A percentile compares a stretch with the other conserved stretches of the same genome.
These are phyloP conservation scores for Dinomys branickii DNA, from an alignment of 2,113 vertebrate species.

Conservation along the genomic window DNA sequence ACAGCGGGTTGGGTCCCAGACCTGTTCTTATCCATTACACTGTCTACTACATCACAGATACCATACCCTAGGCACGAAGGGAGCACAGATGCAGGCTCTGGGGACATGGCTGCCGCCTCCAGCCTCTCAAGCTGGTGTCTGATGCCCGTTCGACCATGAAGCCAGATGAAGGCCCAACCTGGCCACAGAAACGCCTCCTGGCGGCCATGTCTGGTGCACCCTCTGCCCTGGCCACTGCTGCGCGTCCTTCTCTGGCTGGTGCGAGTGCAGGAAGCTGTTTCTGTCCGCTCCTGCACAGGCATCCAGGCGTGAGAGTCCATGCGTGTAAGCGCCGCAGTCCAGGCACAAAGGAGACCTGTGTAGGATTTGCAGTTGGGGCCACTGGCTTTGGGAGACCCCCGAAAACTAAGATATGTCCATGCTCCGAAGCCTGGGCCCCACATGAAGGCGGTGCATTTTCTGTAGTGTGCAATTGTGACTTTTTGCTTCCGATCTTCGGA, in stretches of 20 bases:
- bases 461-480: background rate
- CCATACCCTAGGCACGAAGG: background rate
- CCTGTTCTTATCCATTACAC: background rate
- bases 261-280: background rate
- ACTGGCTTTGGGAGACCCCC: background rate
- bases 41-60: too few species aligned
- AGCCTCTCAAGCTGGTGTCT: background rate
- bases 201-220: background rate
- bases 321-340: accelerated
- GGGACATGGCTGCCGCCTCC: background rate
- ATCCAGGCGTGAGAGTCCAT: accelerated
- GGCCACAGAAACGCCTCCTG: too few species aligned
- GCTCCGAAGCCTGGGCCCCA: accelerated
- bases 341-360: accelerated
- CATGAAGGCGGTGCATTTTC: background rate
- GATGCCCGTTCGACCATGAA: accelerated
- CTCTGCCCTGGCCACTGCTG: background rate
- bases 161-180: accelerated
- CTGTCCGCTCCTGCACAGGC: background rate
- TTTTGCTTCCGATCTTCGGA: background rate
- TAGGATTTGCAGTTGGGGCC: background rate
- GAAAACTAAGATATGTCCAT: background rate
- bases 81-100: background rate
- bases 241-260: background rate
- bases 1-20: background rate